Evolutionary conservation across 2,888 invertebrate genomes (phyloP), one percentile per base, ranked within the genome.

Genomic region (Trissolcus brochymenae): DNA sequence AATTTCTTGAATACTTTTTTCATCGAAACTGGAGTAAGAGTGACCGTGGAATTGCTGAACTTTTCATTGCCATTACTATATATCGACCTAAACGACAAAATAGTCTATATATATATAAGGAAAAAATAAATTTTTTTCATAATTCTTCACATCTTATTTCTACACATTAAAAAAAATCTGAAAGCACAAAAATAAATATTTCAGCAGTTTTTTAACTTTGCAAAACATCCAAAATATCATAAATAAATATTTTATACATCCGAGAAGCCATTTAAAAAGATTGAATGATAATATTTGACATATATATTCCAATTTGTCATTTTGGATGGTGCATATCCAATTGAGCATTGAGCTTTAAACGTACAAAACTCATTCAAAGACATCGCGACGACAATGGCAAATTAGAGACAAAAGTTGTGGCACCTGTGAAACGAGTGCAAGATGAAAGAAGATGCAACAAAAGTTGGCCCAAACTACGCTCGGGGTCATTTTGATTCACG

Each of bases 361-460:
- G 51, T 17, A 49, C 21, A 16, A 11, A 54, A 59, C n/a, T 17
- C 1, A 54, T 53, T 65, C 61, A 60, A 73, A 73, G 73, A 73
- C 51, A 41, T 59, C 51, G 41, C 43, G n/a, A 50, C 51, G 59
- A 65, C 73, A 61, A 66, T 73, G 67, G 54, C 57, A 68, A 74
- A 74, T 74, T 68, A 65, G 67, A 56, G 53, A 62, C 62, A 61
- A 74, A 74, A 74, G 74, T 64, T 60, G 62, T 25, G 25, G 57
- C 56, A 35, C 25, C 29, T 43, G 64, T 43, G 29, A 62, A 75
- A 75, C 62, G 59, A 75, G 62, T 49, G 54, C 16, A 13, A 43
- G 57, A 75, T 75, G 57, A 75, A 75, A 75, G 75, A 56, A 75
- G 41, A 25, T 46, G 62, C 61, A 62, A 74, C 67, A 74, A 74